phyloP scores from a whole-genome alignment of 2,888 invertebrate species.

The Epinotia bilunana region DNA sequence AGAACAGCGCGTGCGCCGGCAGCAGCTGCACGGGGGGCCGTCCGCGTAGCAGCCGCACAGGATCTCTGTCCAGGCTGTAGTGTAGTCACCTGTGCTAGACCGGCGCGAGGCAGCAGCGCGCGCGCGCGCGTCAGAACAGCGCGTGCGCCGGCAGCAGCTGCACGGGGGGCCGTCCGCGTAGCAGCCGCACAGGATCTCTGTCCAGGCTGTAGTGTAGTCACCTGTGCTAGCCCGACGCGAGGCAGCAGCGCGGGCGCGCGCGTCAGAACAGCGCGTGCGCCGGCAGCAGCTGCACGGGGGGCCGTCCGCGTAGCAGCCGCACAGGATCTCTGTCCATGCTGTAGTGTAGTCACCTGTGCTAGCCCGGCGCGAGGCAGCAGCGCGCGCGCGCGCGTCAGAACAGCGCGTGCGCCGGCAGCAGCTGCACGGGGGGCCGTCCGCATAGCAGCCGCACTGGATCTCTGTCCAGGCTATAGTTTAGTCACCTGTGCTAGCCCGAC shows the following conservation, averaged over 20 bases:
- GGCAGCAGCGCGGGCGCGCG: slow-evolving; percentile 53
- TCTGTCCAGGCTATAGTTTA: slow-evolving; percentile 74
- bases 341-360: no score
- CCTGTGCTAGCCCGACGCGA: background rate
- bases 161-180: slow-evolving; percentile 17
- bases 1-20: no score
- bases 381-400: no score
- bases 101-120: slow-evolving; percentile 1
- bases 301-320: slow-evolving; percentile 56
- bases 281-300: slow-evolving; percentile 66
- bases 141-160: no score
- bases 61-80: slow-evolving; percentile 80
- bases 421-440: slow-evolving; percentile 45
- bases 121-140: no score
- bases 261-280: slow-evolving; percentile 71
- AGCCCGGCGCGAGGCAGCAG: slow-evolving; percentile 1
- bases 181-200: no score
- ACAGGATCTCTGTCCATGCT: no score
- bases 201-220: slow-evolving; percentile 47
- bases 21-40: slow-evolving; percentile 42
- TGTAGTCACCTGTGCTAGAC: background rate
- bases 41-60: slow-evolving; percentile 79
- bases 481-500: slow-evolving; percentile 2
- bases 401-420: no score
- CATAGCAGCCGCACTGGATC: slow-evolving; percentile 83